Percentiles rank a stretch among this genome's conserved stretches.
phyloP scores from a whole-genome alignment of 2,888 invertebrate species.

The Sabellastarte sp. region DNA sequence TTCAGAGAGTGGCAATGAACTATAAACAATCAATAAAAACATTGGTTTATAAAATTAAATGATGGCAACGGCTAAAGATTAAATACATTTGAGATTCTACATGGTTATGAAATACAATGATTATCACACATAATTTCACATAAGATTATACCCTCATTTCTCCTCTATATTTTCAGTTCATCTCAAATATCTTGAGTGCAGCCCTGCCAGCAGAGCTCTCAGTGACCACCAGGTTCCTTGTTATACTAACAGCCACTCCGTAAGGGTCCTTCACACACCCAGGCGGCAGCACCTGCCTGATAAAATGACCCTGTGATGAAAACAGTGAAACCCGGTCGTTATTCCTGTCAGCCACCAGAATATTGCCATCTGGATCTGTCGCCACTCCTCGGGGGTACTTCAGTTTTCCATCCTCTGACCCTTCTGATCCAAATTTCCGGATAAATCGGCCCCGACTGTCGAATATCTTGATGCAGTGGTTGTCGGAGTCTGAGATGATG shows the following conservation, averaged over 20 bases:
- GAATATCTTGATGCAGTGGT: slow-evolving; percentile 30
- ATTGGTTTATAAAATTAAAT: no score
- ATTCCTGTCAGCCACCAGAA: slow-evolving; percentile 31
- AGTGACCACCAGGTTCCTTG: slow-evolving; percentile 29
- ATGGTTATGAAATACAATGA: no score
- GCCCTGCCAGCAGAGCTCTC: slow-evolving; percentile 25
- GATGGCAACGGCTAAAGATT: no score
- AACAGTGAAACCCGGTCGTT: slow-evolving; percentile 30
- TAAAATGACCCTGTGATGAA: slow-evolving; percentile 22
- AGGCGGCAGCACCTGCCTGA: slow-evolving; percentile 28
- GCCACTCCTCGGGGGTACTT: slow-evolving; percentile 28
- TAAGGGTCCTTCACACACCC: slow-evolving; percentile 29
- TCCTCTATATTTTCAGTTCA: slow-evolving; percentile 8
- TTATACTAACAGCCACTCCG: slow-evolving; percentile 20
- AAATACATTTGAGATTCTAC: no score
- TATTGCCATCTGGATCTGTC: slow-evolving; percentile 27
- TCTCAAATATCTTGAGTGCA: slow-evolving; percentile 26
- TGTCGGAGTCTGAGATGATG: slow-evolving; percentile 33
- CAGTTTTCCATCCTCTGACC: slow-evolving; percentile 27
- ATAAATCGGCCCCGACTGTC: slow-evolving; percentile 20
- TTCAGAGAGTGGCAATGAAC: no score
- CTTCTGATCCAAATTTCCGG: slow-evolving; percentile 23
- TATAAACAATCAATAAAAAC: no score
- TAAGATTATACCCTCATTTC: no score
- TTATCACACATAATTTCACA: no score